A percentile compares a stretch with the other conserved stretches of the same genome.
phyloP scores from a whole-genome alignment of 1,140 invertebrate genomes.

The Euura saliciscinereae region DNA sequence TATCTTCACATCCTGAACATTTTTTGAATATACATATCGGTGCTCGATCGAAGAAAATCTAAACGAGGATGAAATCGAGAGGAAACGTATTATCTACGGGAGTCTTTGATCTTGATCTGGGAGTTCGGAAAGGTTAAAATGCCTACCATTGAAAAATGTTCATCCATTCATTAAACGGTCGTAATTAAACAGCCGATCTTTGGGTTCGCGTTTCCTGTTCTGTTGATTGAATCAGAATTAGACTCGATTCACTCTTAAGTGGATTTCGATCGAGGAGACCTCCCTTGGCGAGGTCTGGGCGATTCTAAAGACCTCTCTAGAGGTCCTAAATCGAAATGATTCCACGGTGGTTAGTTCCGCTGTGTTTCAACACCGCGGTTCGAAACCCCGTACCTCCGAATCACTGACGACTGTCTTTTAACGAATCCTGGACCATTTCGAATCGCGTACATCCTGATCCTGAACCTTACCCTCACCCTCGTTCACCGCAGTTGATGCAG shows the following conservation, averaged over 20 bases:
- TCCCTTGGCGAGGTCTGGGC: not conserved
- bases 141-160: too few relatives aligned
- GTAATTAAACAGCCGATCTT: too few relatives aligned
- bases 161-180: too few relatives aligned
- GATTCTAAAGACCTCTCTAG: not conserved
- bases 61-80: not conserved
- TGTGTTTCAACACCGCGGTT: not conserved
- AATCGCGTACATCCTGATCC: slow-evolving; percentile 10
- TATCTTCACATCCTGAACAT: not conserved
- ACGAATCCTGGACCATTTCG: slow-evolving; percentile 8
- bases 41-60: not conserved
- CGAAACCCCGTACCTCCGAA: not conserved
- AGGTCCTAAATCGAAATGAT: slow-evolving; percentile 10
- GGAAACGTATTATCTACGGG: not conserved
- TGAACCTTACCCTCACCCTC: not conserved
- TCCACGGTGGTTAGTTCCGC: slow-evolving; percentile 6
- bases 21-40: not conserved
- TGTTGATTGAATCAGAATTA: slow-evolving; percentile 8
- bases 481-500: not conserved
- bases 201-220: not conserved
- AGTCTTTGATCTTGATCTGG: too few relatives aligned
- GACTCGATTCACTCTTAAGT: not conserved
- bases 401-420: slow-evolving; percentile 6
- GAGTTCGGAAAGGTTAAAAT: not conserved
- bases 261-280: not conserved